Conservation (phyloP, 2,113 vertebrate species). For the Pelodiscus sinensis region DNA sequence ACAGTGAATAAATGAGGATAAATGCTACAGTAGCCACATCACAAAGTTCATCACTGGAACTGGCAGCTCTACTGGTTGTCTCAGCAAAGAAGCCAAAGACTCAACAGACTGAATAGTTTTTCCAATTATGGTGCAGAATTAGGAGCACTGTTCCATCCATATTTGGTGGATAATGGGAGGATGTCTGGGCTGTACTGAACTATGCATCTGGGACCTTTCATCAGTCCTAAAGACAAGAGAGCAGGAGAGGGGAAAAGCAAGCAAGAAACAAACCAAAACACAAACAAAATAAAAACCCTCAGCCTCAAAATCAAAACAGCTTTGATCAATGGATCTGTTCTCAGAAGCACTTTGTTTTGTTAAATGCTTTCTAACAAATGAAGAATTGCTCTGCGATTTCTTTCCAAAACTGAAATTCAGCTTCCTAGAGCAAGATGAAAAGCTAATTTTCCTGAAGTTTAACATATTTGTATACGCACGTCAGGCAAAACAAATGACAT, state of each 20-base stretch:
- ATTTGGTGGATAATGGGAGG: neutral
- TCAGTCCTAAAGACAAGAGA: neutral
- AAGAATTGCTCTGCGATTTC: slow-evolving; percentile 61
- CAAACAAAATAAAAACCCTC: neutral
- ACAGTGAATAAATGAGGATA: neutral
- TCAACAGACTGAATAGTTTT: neutral
- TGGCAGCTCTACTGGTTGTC: neutral
- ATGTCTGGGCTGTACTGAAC: neutral
- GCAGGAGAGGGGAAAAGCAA: neutral
- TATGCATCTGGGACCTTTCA: neutral
- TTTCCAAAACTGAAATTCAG: slow-evolving; percentile 63
- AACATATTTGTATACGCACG: slow-evolving; percentile 57
- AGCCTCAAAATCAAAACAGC: slow-evolving; percentile 48
- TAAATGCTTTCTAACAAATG: slow-evolving; percentile 69
- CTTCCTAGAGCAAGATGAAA: slow-evolving; percentile 74
- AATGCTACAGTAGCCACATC: neutral
- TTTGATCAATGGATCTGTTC: slow-evolving; percentile 59
- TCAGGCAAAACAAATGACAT: slow-evolving; percentile 71
- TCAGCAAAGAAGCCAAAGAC: accelerated
- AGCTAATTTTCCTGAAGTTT: slow-evolving; percentile 72
- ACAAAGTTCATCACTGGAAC: neutral
- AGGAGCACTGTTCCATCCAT: neutral
- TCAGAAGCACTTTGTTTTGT: slow-evolving; percentile 68
- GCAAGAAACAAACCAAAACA: neutral
- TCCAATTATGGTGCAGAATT: neutral